Conservation (phyloP, 2,797 vertebrate genomes). For the Thamnophis elegans region DNA sequence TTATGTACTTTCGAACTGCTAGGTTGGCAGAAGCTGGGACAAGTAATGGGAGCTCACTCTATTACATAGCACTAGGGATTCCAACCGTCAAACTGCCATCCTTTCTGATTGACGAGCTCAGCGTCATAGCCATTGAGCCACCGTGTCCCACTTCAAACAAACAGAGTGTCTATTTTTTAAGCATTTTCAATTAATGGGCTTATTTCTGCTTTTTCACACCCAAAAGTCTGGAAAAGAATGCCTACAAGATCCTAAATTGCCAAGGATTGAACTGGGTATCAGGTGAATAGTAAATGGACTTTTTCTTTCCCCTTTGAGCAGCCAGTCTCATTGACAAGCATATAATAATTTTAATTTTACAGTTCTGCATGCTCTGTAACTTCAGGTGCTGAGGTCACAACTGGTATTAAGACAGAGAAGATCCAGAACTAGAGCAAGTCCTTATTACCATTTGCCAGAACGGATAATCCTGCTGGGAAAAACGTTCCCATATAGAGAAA, state of each 20-base stretch:
- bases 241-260: background rate
- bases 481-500: background rate
- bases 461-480: background rate
- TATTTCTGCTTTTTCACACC: background rate
- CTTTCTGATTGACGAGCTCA: too few relatives aligned
- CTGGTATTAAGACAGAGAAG: background rate
- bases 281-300: background rate
- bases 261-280: background rate
- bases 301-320: background rate
- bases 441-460: background rate
- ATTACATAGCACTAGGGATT: too few relatives aligned
- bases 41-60: too few relatives aligned
- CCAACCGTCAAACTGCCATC: too few relatives aligned
- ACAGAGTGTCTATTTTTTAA: background rate
- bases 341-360: conserved; percentile 25
- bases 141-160: background rate
- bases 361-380: background rate
- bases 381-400: background rate
- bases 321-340: background rate
- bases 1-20: too few relatives aligned
- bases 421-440: background rate
- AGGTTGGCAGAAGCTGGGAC: too few relatives aligned
- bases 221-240: background rate
- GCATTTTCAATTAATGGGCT: conserved; percentile 7
- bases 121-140: too few relatives aligned